phyloP scores from a whole-genome alignment of 1,140 invertebrate species.

The Drosophila sucinea region DNA sequence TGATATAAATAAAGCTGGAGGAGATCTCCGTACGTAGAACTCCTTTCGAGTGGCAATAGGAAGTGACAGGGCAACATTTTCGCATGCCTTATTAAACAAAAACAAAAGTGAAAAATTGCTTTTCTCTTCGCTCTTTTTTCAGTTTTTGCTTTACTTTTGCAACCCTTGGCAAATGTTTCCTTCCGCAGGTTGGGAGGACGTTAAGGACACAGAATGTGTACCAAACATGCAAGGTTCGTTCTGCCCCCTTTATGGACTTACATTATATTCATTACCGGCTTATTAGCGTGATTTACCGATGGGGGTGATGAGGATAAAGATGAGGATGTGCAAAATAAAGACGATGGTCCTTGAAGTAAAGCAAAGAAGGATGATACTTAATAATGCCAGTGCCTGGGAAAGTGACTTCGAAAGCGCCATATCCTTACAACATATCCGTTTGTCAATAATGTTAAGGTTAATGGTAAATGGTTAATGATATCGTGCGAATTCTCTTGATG shows the following conservation, averaged over 20 bases:
- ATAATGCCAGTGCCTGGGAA: conserved; percentile 52
- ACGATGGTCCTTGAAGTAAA: conserved; percentile 24
- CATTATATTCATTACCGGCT: conserved; percentile 77
- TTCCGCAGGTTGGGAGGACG: conserved; percentile 45
- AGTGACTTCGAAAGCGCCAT: conserved; percentile 74
- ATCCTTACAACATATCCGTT: conserved; percentile 54
- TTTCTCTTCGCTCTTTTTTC: conserved; percentile 17
- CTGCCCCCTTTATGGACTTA: conserved; percentile 26
- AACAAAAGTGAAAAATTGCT: conserved; percentile 74
- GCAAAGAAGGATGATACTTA: conserved; percentile 17
- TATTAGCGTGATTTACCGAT: conserved; percentile 80
- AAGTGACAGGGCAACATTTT: conserved; percentile 61
- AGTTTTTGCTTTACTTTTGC: conserved; percentile 12
- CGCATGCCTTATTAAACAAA: conserved; percentile 78
- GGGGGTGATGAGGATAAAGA: conserved; percentile 54
- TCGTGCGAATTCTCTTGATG: conserved; percentile 71
- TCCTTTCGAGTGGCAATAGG: conserved; percentile 15
- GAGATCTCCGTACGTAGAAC: conserved; percentile 14
- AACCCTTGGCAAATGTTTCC: conserved; percentile 63
- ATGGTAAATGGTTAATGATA: conserved; percentile 49
- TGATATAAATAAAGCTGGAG: conserved; percentile 53
- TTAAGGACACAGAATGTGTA: conserved; percentile 67
- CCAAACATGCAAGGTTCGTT: conserved; percentile 69
- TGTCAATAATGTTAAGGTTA: conserved; percentile 64
- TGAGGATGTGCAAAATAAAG: conserved; percentile 17